phyloP scores from a whole-genome alignment of 2,888 invertebrate species.

The Fabriciana adippe region DNA sequence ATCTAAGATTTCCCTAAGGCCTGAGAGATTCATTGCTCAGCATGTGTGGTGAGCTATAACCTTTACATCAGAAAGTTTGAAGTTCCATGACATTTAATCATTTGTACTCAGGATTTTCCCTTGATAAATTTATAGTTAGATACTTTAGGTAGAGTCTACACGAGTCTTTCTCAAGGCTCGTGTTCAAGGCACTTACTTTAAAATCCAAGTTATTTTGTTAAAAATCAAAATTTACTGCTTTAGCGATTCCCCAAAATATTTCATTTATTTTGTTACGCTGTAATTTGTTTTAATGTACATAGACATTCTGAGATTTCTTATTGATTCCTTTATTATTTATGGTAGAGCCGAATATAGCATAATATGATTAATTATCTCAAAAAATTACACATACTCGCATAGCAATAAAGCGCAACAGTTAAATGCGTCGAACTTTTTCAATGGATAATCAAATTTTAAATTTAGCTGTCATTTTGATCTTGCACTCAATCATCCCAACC shows the following conservation, averaged over 20 bases:
- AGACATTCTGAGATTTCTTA: too few species aligned
- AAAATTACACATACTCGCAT: not conserved
- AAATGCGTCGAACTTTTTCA: conserved; percentile 31
- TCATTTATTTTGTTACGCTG: too few species aligned
- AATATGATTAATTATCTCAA: too few species aligned
- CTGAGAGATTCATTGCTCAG: conserved; percentile 43
- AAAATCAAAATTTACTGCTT: too few species aligned
- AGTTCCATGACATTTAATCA: conserved; percentile 22
- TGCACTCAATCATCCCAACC: conserved; percentile 39
- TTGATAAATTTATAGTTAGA: not conserved
- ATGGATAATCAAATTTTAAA: conserved; percentile 38
- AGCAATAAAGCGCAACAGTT: conserved; percentile 8
- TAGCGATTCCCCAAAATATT: too few species aligned
- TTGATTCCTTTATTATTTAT: too few species aligned
- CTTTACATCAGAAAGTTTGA: conserved; percentile 23
- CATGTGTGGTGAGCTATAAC: conserved; percentile 37
- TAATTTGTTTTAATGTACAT: too few species aligned
- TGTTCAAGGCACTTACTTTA: too few species aligned
- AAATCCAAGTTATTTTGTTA: too few species aligned
- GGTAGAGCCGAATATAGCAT: too few species aligned
- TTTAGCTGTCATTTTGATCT: conserved; percentile 39
- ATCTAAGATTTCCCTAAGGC: conserved; percentile 48
- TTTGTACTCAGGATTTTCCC: conserved; percentile 4
- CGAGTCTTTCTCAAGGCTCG: too few species aligned
- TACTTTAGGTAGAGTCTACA: too few species aligned